A percentile compares a stretch with the other conserved stretches of the same genome.
These are phyloP conservation scores for Mus caroli DNA, from an alignment of 2,797 vertebrate genomes.

Conservation along the genomic window DNA sequence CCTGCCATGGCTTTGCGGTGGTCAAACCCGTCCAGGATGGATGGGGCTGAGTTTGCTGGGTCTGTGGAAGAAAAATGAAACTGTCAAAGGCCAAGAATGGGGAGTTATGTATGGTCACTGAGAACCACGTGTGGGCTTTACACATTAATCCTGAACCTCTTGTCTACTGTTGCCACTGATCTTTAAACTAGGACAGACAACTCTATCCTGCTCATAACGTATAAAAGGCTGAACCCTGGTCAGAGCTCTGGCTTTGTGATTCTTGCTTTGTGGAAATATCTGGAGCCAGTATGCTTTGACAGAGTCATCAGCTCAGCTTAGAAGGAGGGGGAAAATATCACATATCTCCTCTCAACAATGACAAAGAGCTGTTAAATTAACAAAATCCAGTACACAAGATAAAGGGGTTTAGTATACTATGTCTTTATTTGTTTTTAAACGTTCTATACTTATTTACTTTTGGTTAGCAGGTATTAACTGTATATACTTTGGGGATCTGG, in stretches of 20 bases:
- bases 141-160: background rate
- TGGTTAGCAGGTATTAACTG: background rate
- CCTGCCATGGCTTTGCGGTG: slow-evolving; percentile 97
- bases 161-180: background rate
- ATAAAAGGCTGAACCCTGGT: background rate
- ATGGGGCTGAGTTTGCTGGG: slow-evolving; percentile 97
- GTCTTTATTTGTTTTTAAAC: background rate
- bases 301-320: background rate
- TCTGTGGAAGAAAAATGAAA: slow-evolving; percentile 87
- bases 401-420: background rate
- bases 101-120: no score
- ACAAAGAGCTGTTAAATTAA: background rate
- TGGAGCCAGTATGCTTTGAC: background rate
- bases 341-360: background rate
- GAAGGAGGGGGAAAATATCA: background rate
- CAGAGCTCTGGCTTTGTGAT: background rate
- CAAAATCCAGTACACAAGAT: background rate
- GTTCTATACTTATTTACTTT: background rate
- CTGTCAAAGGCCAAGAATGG: background rate
- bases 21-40: slow-evolving; percentile 98
- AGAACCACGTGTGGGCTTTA: background rate
- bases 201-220: background rate
- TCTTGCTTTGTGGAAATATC: background rate
- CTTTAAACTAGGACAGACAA: background rate
- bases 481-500: background rate